Evolutionary conservation across 2,888 invertebrate species (phyloP).

Genomic region (Stegophylla sp.): DNA sequence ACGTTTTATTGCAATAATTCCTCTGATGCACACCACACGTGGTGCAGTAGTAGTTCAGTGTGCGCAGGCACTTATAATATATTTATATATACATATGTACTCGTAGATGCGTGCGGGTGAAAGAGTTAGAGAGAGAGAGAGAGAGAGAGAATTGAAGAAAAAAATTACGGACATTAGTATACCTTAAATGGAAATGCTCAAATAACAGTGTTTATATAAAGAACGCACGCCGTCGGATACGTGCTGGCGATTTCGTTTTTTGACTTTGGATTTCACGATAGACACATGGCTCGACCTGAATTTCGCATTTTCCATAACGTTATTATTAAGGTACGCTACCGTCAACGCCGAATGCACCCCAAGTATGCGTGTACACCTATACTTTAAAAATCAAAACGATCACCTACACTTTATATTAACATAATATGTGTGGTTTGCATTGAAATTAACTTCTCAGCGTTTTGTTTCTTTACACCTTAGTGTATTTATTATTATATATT

Average conservation of each 20-base stretch:
- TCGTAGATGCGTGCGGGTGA: background rate
- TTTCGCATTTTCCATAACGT: background rate
- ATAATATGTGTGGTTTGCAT: background rate
- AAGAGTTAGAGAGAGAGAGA: background rate
- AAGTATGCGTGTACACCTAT: no score
- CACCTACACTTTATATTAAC: no score
- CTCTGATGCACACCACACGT: background rate
- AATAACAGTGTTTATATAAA: conserved; percentile 44
- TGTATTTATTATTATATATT: background rate
- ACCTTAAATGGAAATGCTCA: conserved; percentile 49
- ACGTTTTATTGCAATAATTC: conserved; percentile 24
- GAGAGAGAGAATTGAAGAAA: background rate
- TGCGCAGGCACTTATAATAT: background rate
- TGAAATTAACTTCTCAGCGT: background rate
- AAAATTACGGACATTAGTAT: conserved; percentile 37
- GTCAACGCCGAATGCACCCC: background rate
- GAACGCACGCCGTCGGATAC: background rate
- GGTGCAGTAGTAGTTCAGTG: background rate
- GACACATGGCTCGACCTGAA: background rate
- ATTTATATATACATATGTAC: background rate
- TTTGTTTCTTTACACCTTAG: no score
- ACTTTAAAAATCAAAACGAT: no score
- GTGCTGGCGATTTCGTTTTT: conserved; percentile 18
- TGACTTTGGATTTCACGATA: background rate
- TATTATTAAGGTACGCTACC: no score